phyloP scores from a whole-genome alignment of 2,888 invertebrate genomes.

The Chrysomela aeneicollis region DNA sequence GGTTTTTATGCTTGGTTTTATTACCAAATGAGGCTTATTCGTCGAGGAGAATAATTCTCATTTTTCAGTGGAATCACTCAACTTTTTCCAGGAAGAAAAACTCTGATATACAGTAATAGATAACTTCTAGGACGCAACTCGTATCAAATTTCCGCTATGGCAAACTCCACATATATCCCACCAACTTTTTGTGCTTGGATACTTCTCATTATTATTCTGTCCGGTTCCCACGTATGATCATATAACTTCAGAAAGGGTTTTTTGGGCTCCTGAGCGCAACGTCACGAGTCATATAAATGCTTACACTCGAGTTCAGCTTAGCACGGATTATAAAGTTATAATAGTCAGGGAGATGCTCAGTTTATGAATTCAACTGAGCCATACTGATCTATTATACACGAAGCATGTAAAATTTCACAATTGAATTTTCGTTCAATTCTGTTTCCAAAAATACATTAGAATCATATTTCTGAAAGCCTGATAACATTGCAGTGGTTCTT shows the following conservation, averaged over 20 bases:
- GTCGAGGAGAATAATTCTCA: too few species aligned
- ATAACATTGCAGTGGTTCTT: too few species aligned
- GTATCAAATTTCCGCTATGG: constrained; percentile 11
- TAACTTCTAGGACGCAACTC: constrained; percentile 11
- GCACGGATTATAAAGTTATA: constrained; percentile 20
- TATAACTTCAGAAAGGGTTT: constrained; percentile 14
- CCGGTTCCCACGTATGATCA: constrained; percentile 15
- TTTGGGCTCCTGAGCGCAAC: neutral
- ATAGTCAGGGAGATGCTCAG: neutral
- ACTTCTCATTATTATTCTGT: constrained; percentile 15
- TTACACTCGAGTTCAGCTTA: constrained; percentile 14
- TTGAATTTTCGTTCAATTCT: too few species aligned
- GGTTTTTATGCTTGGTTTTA: too few species aligned
- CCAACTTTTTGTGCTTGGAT: constrained; percentile 12
- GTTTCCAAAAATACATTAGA: too few species aligned
- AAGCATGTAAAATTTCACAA: too few species aligned
- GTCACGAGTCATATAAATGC: constrained; percentile 22
- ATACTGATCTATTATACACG: too few species aligned
- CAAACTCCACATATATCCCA: constrained; percentile 17
- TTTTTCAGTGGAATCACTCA: neutral
- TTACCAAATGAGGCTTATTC: too few species aligned
- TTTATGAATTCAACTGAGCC: too few species aligned
- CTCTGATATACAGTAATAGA: constrained; percentile 4
- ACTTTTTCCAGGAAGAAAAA: neutral
- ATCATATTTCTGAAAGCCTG: too few species aligned